Conservation (phyloP, 1,140 invertebrate species). For the Hypothenemus hampei region DNA sequence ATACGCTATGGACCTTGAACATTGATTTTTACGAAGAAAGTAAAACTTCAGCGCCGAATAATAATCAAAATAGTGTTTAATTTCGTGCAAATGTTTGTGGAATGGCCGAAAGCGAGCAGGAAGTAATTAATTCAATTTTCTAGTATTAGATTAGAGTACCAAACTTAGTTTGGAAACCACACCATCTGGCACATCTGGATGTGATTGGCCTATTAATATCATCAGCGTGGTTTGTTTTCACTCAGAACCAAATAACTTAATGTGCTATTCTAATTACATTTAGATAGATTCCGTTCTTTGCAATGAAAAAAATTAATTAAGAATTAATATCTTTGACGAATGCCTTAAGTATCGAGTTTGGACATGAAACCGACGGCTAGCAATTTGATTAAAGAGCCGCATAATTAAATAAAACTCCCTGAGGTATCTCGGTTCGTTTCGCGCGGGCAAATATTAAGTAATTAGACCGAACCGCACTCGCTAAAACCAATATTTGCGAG, state of each 20-base stretch:
- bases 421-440: constrained; percentile 21
- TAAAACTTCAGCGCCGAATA: too few species aligned
- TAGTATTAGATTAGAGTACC: constrained; percentile 11
- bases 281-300: too few species aligned
- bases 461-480: constrained; percentile 20
- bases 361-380: constrained; percentile 6
- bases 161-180: constrained; percentile 18
- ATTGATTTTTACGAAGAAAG: too few species aligned
- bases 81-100: background rate
- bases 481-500: constrained; percentile 22
- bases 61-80: background rate
- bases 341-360: too few species aligned
- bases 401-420: constrained; percentile 21
- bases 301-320: too few species aligned
- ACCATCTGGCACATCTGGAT: constrained; percentile 14
- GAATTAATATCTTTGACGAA: too few species aligned
- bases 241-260: too few species aligned
- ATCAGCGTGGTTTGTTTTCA: constrained; percentile 6
- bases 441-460: constrained; percentile 23
- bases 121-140: constrained; percentile 16
- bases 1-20: too few species aligned
- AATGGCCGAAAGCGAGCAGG: background rate
- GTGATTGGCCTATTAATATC: constrained; percentile 18
- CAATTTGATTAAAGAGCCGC: constrained; percentile 10
- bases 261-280: too few species aligned